phyloP scores from a whole-genome alignment of 1,140 invertebrate genomes.

The Trichonephila clavipes region DNA sequence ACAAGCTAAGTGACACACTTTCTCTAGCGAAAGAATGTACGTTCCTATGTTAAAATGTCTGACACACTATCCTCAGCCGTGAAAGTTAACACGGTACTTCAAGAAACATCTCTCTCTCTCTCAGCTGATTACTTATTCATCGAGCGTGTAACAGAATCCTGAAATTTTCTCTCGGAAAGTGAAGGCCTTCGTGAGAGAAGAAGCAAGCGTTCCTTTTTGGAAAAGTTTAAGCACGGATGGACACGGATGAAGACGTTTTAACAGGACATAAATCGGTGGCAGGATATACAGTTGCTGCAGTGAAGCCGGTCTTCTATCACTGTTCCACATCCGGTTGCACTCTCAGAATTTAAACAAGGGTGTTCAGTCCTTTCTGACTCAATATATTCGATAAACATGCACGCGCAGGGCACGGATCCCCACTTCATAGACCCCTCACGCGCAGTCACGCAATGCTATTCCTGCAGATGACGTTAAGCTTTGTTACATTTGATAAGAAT shows the following conservation, averaged over 20 bases:
- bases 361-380: background rate
- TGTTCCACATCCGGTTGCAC: background rate
- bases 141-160: conserved; percentile 31
- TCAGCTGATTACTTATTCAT: background rate
- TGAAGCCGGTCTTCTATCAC: background rate
- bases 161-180: background rate
- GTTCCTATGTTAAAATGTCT: background rate
- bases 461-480: background rate
- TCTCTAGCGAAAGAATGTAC: background rate
- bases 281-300: conserved; percentile 25
- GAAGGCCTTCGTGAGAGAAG: background rate
- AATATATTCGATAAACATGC: background rate
- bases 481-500: background rate
- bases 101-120: background rate
- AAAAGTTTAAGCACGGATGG: background rate
- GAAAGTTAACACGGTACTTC: conserved; percentile 8
- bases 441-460: background rate
- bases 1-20: background rate
- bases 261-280: conserved; percentile 29
- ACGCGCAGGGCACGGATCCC: background rate
- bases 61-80: background rate
- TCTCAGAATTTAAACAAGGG: background rate
- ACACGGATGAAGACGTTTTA: conserved; percentile 40
- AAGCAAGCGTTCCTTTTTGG: background rate
- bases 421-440: background rate